Evolutionary conservation across 1,140 invertebrate genomes (phyloP).

Genomic region (Oedothorax gibbosus): DNA sequence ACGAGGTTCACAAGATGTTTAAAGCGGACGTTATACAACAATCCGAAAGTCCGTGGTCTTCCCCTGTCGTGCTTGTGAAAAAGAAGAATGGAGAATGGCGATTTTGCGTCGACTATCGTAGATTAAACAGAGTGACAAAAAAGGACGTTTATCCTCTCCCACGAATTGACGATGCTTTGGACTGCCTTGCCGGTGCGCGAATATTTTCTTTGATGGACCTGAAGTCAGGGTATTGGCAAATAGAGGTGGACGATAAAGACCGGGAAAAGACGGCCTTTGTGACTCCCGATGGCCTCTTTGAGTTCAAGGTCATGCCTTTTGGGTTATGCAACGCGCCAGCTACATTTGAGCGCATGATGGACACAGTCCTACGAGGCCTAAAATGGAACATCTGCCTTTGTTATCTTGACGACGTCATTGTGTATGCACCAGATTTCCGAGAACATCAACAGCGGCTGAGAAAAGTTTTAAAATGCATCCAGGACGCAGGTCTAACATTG

Average conservation of each 20-base stretch:
- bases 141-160: slow-evolving; percentile 72
- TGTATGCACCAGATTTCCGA: slow-evolving; percentile 63
- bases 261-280: slow-evolving; percentile 65
- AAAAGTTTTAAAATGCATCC: slow-evolving; percentile 15
- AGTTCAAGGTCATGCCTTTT: slow-evolving; percentile 65
- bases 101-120: too few species aligned
- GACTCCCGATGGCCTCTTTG: slow-evolving; percentile 62
- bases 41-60: too few species aligned
- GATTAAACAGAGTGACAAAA: slow-evolving; percentile 66
- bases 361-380: slow-evolving; percentile 63
- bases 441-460: neutral
- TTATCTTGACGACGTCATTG: slow-evolving; percentile 54
- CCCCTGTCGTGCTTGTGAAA: too few species aligned
- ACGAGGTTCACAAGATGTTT: too few species aligned
- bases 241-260: slow-evolving; percentile 66
- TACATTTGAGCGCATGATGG: slow-evolving; percentile 63
- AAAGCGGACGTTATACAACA: too few species aligned
- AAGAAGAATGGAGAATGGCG: too few species aligned
- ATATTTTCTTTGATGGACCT: slow-evolving; percentile 70
- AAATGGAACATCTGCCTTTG: neutral
- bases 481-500: neutral
- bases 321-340: slow-evolving; percentile 58
- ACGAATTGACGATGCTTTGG: slow-evolving; percentile 69
- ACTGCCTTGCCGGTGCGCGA: slow-evolving; percentile 65
- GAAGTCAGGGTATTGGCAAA: slow-evolving; percentile 70